Conservation (phyloP, 2,888 invertebrate species). For the Coleophora flavipennella region DNA sequence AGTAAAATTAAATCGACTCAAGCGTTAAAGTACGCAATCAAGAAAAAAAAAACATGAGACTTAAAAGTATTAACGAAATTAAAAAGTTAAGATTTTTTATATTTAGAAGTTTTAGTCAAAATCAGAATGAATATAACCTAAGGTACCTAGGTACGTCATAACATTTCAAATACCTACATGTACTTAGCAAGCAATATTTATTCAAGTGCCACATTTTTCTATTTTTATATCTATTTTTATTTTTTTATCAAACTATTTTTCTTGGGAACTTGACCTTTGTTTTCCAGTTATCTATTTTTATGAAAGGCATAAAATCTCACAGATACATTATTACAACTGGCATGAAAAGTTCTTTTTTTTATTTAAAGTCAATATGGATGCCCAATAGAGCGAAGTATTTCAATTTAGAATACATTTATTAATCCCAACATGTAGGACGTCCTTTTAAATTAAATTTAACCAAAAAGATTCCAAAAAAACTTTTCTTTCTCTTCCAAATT, state of each 20-base stretch:
- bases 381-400: too few relatives aligned
- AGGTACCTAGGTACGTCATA: constrained; percentile 31
- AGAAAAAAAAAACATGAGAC: background rate
- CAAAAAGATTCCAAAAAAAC: too few relatives aligned
- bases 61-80: constrained; percentile 1
- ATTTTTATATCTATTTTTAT: constrained; percentile 9
- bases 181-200: constrained; percentile 8
- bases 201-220: constrained; percentile 4
- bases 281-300: constrained; percentile 11
- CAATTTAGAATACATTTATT: too few relatives aligned
- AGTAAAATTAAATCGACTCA: constrained; percentile 2
- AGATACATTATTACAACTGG: constrained; percentile 14
- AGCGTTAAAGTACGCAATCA: constrained; percentile 6
- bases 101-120: constrained; percentile 13
- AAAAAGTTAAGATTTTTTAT: constrained; percentile 1
- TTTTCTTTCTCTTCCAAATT: too few relatives aligned
- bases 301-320: constrained; percentile 28
- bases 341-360: constrained; percentile 12
- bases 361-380: too few relatives aligned
- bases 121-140: constrained; percentile 16
- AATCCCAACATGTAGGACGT: too few relatives aligned
- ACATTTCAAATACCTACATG: constrained; percentile 24
- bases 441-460: too few relatives aligned
- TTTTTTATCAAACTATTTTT: background rate
- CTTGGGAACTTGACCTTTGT: constrained; percentile 6